Percentiles rank a stretch among this genome's conserved stretches.
phyloP scores from a whole-genome alignment of 2,797 vertebrate species.

The Helostoma temminkii region DNA sequence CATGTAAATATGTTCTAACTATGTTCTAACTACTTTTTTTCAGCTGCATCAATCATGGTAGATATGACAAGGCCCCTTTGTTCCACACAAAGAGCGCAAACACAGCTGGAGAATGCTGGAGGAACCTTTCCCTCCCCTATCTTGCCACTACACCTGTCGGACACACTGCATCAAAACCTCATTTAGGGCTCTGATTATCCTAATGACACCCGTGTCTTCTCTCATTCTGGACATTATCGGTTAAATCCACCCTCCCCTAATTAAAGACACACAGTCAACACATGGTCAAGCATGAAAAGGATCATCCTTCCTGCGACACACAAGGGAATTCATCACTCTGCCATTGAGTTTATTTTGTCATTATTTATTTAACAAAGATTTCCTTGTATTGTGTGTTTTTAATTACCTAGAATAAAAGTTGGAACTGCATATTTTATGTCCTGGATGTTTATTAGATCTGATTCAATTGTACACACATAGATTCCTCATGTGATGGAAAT shows the following conservation, averaged over 20 bases:
- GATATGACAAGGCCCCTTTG: conserved; percentile 85
- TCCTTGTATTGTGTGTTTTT: conserved; percentile 43
- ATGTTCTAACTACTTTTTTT: conserved; percentile 81
- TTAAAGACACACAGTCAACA: conserved; percentile 80
- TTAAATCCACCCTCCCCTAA: conserved; percentile 74
- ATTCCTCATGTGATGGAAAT: neutral
- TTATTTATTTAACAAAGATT: conserved; percentile 65
- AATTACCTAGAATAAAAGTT: conserved; percentile 39
- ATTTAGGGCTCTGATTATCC: conserved; percentile 81
- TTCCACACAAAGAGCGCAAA: conserved; percentile 83
- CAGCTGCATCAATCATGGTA: conserved; percentile 82
- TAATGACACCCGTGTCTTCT: conserved; percentile 77
- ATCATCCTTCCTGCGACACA: conserved; percentile 26
- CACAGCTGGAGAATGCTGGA: conserved; percentile 83
- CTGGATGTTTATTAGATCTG: conserved; percentile 7
- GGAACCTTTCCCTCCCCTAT: conserved; percentile 78
- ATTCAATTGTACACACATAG: conserved; percentile 11
- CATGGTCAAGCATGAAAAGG: conserved; percentile 73
- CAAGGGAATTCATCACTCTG: conserved; percentile 46
- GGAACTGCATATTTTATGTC: conserved; percentile 35
- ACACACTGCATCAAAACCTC: conserved; percentile 81
- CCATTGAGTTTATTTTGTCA: conserved; percentile 67
- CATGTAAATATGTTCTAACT: conserved; percentile 85
- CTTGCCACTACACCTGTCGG: conserved; percentile 86
- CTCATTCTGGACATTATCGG: conserved; percentile 67